phyloP scores from a whole-genome alignment of 2,797 vertebrate genomes.

The Muraenolepis orangiensis region DNA sequence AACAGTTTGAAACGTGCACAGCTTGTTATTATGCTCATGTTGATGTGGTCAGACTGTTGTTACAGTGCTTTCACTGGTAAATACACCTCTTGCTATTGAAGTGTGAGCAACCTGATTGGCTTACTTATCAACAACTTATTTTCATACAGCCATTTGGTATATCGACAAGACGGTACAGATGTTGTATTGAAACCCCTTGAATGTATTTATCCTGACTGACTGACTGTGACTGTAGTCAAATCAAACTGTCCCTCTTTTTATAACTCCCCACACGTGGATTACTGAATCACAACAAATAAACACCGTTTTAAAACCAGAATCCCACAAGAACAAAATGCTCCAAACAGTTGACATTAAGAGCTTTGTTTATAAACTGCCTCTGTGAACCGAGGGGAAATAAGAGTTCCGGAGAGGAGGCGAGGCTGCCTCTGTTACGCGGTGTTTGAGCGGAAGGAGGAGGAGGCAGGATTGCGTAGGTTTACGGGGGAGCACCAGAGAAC shows the following conservation, averaged over 20 bases:
- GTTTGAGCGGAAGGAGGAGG: slow-evolving; percentile 32
- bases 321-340: background rate
- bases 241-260: background rate
- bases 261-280: background rate
- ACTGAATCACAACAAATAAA: background rate
- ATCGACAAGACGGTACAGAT: too few relatives aligned
- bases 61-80: background rate
- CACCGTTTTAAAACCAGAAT: background rate
- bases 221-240: background rate
- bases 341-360: slow-evolving; percentile 7
- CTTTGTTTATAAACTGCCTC: slow-evolving; percentile 8
- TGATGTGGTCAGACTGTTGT: background rate
- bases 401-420: slow-evolving; percentile 16
- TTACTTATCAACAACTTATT: background rate
- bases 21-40: background rate
- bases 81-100: background rate
- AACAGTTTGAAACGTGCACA: background rate
- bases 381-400: slow-evolving; percentile 6
- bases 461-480: slow-evolving; percentile 40
- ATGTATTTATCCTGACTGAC: background rate
- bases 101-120: background rate
- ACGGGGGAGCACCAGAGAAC: slow-evolving; percentile 62
- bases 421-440: slow-evolving; percentile 31
- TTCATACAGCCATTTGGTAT: background rate
- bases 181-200: background rate